Base-by-base conservation (phyloP, 2,888 invertebrate species). In the Bembecia ichneumoniformis region DNA sequence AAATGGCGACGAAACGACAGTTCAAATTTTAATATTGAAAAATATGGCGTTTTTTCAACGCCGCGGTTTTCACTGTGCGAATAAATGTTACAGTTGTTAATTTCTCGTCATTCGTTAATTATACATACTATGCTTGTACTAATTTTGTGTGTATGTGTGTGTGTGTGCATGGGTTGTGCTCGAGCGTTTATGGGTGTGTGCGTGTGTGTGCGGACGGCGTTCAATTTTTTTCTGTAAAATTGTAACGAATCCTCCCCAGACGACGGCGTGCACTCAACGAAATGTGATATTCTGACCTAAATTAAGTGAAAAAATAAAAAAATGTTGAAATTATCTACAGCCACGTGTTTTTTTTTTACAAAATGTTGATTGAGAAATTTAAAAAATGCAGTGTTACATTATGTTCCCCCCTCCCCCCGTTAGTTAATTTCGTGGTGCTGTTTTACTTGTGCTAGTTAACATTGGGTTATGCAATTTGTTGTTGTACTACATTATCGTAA, bases 221-320 rank as follows among this genome's bases (percentile, higher is more conserved):
- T 28, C 9, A 5, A 55, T 56, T 59, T 66, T 63, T 60, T 54
- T 47, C 14, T 50, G 50, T 60, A 56, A 64, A 64, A 62, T 56
- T 53, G 47, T 47, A 52, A 55, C 58, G 58, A 57, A 57, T 46
- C 47, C 47, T 46, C 47, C 35, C 28, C 28, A 28, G 28, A 28
- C 28, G 28, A 9, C 54, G 44, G 59, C 49, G 57, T 55, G 58
- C 58, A 61, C 61, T 61, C 60, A 57, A 69, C 66, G 59, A 66
- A 71, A 63, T 78, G 77, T 77, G 79, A 77, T 77, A 76, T 66
- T 72, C 54, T 72, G 74, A 75, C 69, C 72, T 78, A 75, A 77
- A 74, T 71, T 80, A 82, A 82, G 80, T 76, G 71, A 55, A 73
- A 28, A 82, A 82, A 76, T 80, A 77, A 80, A 76, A 62, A 66